Evolutionary conservation across 2,113 vertebrate species (phyloP).

Genomic region (Panthera leo): DNA sequence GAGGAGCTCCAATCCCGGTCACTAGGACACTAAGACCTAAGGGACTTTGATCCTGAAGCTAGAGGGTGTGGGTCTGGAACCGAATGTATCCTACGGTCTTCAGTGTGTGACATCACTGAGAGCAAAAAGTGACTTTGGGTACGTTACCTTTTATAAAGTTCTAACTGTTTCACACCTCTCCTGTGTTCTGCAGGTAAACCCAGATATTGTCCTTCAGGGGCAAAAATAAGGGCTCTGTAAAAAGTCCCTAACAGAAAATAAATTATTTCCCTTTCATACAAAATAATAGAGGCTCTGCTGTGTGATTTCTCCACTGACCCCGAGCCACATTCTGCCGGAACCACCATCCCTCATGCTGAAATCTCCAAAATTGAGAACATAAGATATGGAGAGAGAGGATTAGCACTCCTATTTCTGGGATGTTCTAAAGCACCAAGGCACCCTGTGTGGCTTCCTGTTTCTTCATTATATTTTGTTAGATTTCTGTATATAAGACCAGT

Average conservation of each 20-base stretch:
- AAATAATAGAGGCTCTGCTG: neutral
- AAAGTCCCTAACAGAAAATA: neutral
- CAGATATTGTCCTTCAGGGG: neutral
- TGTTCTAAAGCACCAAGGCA: rapidly evolving
- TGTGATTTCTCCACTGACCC: neutral
- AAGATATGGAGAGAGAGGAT: neutral
- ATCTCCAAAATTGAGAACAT: neutral
- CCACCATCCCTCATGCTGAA: neutral
- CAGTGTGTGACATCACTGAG: neutral
- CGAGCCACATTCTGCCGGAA: neutral
- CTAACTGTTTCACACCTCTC: neutral
- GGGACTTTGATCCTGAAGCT: neutral
- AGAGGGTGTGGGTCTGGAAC: neutral
- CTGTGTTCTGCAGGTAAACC: neutral
- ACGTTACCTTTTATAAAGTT: neutral
- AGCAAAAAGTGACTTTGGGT: neutral
- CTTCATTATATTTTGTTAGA: neutral
- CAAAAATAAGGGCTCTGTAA: neutral
- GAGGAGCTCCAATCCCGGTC: too few relatives aligned
- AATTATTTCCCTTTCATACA: neutral
- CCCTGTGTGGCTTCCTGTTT: neutral
- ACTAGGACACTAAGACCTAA: neutral
- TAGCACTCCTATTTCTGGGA: too few relatives aligned
- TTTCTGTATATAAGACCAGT: neutral
- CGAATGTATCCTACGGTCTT: neutral